Evolutionary conservation across 92 coral and sea anemone species (phyloP).

Genomic region (Montipora capitata): DNA sequence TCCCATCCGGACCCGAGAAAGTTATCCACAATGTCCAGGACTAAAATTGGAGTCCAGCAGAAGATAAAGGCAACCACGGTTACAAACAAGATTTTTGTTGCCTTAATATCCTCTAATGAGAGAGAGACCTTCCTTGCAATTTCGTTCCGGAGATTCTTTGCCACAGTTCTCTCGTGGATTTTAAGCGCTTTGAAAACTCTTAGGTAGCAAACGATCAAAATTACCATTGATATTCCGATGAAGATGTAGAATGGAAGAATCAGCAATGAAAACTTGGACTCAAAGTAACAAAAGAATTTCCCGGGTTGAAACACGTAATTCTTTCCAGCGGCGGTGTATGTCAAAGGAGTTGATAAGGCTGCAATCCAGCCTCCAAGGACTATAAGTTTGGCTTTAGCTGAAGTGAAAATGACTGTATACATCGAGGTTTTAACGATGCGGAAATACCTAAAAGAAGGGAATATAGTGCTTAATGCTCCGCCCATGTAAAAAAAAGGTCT

Average conservation of each 20-base stretch:
- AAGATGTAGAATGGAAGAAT: too few species aligned
- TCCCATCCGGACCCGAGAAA: constrained; percentile 29
- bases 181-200: constrained; percentile 59
- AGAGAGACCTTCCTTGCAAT: constrained; percentile 18
- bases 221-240: constrained; percentile 45
- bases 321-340: constrained; percentile 52
- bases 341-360: constrained; percentile 27
- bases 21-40: not conserved
- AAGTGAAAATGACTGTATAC: constrained; percentile 44
- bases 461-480: too few species aligned
- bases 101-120: constrained; percentile 64
- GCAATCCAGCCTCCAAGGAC: constrained; percentile 35
- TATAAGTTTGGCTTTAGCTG: constrained; percentile 37
- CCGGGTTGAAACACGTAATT: constrained; percentile 66
- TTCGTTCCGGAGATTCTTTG: constrained; percentile 22
- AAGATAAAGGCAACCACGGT: too few species aligned
- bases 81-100: too few species aligned
- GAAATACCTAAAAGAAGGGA: constrained; percentile 34
- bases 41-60: too few species aligned
- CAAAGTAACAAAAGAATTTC: constrained; percentile 60
- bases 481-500: too few species aligned
- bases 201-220: constrained; percentile 51
- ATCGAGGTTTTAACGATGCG: constrained; percentile 51
- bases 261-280: not conserved
- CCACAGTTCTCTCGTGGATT: constrained; percentile 54